phyloP scores from a whole-genome alignment of 2,888 invertebrate species.

The Tipula vernalis region DNA sequence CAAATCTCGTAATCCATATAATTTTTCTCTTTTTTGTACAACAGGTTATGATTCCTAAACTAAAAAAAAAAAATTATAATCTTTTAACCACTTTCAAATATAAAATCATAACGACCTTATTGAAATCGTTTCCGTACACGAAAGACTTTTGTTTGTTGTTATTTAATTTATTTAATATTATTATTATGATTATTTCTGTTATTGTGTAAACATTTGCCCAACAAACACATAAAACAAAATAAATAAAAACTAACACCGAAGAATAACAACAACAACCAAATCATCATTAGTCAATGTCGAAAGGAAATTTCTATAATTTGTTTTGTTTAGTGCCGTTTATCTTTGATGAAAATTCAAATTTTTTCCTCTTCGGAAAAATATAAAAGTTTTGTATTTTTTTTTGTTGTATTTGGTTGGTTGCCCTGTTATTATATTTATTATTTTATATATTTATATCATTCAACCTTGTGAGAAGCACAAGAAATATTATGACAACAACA shows the following conservation, averaged over 20 bases:
- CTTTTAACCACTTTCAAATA: no score
- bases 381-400: background rate
- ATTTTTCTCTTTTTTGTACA: no score
- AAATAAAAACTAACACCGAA: background rate
- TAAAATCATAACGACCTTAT: no score
- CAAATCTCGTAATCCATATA: no score
- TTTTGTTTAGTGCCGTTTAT: background rate
- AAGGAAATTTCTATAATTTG: background rate
- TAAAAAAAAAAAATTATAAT: no score
- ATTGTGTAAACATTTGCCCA: background rate
- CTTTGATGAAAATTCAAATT: background rate
- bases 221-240: background rate
- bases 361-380: background rate
- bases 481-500: background rate
- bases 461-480: background rate
- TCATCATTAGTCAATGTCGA: slow-evolving; percentile 7
- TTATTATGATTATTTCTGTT: background rate
- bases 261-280: background rate
- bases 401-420: background rate
- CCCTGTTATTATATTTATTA: background rate
- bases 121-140: no score
- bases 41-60: no score
- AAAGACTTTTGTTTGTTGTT: no score
- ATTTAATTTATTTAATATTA: background rate
- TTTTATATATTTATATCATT: background rate